phyloP scores from a whole-genome alignment of 2,797 vertebrate genomes.

The Danio jaintianensis region DNA sequence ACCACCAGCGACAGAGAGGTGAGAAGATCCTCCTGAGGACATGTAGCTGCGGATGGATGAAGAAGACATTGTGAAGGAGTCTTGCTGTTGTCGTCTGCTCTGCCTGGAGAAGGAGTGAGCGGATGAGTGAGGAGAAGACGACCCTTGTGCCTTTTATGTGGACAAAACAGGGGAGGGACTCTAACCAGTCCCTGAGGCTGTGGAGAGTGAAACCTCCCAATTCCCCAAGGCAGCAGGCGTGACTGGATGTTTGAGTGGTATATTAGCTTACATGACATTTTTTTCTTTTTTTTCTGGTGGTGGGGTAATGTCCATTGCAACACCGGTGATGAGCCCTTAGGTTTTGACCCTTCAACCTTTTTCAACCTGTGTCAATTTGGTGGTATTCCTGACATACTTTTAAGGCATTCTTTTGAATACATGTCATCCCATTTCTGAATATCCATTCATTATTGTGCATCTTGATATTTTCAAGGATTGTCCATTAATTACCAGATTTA shows the following conservation, averaged over 20 bases:
- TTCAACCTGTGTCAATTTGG: background rate
- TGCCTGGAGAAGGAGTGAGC: conserved; percentile 59
- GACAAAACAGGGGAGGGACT: background rate
- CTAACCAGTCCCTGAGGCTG: background rate
- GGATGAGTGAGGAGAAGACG: background rate
- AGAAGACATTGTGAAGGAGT: conserved; percentile 45
- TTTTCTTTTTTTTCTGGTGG: background rate
- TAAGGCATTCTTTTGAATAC: background rate
- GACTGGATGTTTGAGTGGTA: background rate
- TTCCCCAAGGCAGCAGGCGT: background rate
- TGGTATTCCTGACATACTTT: background rate
- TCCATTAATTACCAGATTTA: background rate
- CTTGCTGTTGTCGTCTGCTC: conserved; percentile 60
- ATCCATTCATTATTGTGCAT: no score
- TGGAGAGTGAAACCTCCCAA: background rate
- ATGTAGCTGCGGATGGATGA: conserved; percentile 12
- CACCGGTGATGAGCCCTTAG: background rate
- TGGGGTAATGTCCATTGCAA: background rate
- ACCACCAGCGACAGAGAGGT: conserved; percentile 14
- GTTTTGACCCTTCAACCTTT: background rate
- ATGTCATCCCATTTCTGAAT: background rate
- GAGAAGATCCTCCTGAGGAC: background rate
- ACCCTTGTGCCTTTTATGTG: conserved; percentile 44
- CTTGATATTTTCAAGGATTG: background rate
- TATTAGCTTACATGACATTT: no score